phyloP scores from a whole-genome alignment of 2,113 vertebrate species.

The Pleuronectes platessa region DNA sequence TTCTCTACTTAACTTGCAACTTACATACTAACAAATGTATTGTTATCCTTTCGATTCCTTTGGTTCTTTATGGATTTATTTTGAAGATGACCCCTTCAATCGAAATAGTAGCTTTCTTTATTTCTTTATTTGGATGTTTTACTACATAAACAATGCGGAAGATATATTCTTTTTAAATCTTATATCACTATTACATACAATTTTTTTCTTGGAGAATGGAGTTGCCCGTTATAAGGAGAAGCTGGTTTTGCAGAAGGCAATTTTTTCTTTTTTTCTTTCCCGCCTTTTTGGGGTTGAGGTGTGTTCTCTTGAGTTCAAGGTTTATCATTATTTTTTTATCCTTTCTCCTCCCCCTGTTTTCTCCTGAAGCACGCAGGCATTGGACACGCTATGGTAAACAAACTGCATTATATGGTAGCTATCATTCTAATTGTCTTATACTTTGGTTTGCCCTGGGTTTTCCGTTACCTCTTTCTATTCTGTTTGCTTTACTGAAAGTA shows the following conservation, averaged over 20 bases:
- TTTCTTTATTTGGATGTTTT: slow-evolving; percentile 84
- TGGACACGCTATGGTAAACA: slow-evolving; percentile 99
- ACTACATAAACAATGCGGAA: slow-evolving; percentile 13
- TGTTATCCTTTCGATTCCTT: slow-evolving; percentile 72
- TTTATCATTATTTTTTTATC: slow-evolving; percentile 88
- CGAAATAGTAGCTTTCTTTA: slow-evolving; percentile 78
- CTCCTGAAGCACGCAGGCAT: slow-evolving; percentile 96
- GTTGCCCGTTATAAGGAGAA: slow-evolving; percentile 44
- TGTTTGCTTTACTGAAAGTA: slow-evolving; percentile 84
- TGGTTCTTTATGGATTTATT: slow-evolving; percentile 51
- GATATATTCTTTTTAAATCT: slow-evolving; percentile 23
- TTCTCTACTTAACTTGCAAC: slow-evolving; percentile 81
- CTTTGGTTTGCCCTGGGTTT: slow-evolving; percentile 89
- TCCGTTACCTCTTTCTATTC: slow-evolving; percentile 84
- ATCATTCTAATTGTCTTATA: slow-evolving; percentile 97
- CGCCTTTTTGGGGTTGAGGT: slow-evolving; percentile 75
- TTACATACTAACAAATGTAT: slow-evolving; percentile 84
- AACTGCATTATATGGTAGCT: slow-evolving; percentile 99
- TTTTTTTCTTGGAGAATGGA: slow-evolving; percentile 55
- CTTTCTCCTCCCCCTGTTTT: slow-evolving; percentile 78
- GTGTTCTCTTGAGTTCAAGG: slow-evolving; percentile 83
- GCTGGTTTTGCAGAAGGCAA: slow-evolving; percentile 47
- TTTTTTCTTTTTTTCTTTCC: slow-evolving; percentile 53
- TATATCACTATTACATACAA: slow-evolving; percentile 23
- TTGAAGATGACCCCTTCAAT: slow-evolving; percentile 68